Percentiles rank a stretch among this genome's conserved stretches.
Conservation (phyloP, 2,113 vertebrate genomes). For the Chrysemys picta region DNA sequence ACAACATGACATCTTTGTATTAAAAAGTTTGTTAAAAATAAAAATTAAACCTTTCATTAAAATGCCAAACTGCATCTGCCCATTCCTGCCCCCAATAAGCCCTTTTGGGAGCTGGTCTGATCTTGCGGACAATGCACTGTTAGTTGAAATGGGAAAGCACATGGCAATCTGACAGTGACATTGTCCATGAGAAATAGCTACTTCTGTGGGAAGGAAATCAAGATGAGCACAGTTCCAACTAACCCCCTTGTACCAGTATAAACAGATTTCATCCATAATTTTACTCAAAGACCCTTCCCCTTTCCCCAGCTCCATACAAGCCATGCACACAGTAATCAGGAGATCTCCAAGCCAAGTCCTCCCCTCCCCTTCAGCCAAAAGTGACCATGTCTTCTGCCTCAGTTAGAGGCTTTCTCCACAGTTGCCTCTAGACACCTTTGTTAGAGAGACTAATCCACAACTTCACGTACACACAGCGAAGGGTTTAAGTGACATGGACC, state of each 20-base stretch:
- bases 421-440: background rate
- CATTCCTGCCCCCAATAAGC: background rate
- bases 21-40: background rate
- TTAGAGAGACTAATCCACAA: background rate
- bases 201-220: background rate
- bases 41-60: background rate
- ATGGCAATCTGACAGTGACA: background rate
- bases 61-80: background rate
- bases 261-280: background rate
- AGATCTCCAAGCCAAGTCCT: background rate
- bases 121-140: background rate
- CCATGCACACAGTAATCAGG: rapidly evolving
- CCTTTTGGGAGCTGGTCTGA: background rate
- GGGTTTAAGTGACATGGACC: background rate
- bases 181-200: background rate
- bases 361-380: background rate
- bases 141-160: background rate
- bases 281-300: background rate
- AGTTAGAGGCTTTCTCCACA: background rate
- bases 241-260: background rate
- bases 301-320: background rate
- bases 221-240: background rate
- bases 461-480: background rate
- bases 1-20: background rate
- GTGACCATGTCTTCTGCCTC: background rate